Conservation (phyloP, 2,888 invertebrate genomes). For the Taenaris catops region DNA sequence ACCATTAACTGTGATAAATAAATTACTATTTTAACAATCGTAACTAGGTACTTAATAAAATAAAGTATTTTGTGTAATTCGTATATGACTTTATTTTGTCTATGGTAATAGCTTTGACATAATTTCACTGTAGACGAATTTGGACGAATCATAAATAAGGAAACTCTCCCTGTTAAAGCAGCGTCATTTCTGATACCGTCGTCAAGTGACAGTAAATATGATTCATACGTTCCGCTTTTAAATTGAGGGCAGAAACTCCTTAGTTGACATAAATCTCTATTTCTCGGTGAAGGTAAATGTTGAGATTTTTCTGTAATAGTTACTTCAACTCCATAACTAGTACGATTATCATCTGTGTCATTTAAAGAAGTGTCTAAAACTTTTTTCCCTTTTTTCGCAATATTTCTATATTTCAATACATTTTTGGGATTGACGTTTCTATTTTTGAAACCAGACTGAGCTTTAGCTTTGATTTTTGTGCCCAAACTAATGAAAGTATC, state of each 20-base stretch:
- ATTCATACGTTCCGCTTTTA: conserved; percentile 48
- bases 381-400: conserved; percentile 48
- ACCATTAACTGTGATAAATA: too few species aligned
- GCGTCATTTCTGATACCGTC: conserved; percentile 35
- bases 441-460: conserved; percentile 52
- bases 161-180: conserved; percentile 39
- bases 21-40: too few species aligned
- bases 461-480: conserved; percentile 73
- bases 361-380: conserved; percentile 41
- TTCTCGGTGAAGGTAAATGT: conserved; percentile 43
- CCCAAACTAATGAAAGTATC: conserved; percentile 73
- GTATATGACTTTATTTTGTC: too few species aligned
- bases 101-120: too few species aligned
- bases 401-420: conserved; percentile 53
- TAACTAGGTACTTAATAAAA: too few species aligned
- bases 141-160: too few species aligned
- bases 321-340: conserved; percentile 59
- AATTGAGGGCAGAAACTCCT: conserved; percentile 47
- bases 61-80: too few species aligned
- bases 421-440: conserved; percentile 50
- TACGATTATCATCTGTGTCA: conserved; percentile 33
- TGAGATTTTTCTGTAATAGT: conserved; percentile 51
- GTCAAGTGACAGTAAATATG: conserved; percentile 56
- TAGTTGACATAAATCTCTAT: conserved; percentile 36
- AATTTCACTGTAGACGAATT: too few species aligned